Base-by-base conservation (phyloP, 2,797 vertebrate genomes). In the Tokudaia tokunoshimensis region DNA sequence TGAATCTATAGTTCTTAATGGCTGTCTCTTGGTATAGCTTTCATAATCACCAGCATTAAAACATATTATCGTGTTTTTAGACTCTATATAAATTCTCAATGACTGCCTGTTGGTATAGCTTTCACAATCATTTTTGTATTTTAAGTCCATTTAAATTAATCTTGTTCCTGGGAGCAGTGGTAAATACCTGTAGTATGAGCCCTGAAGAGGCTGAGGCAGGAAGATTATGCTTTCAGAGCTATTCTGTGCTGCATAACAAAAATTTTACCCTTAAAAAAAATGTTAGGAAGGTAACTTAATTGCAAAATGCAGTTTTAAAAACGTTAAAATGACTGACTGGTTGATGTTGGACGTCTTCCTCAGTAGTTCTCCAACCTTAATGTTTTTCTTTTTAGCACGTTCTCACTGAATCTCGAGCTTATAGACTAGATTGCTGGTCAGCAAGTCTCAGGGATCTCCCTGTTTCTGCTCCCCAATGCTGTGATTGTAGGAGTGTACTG, bases 11-110 rank as follows among this genome's bases (percentile, higher is more conserved):
- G 37, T 83, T 93, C 65, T 84, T 14, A 88, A 0, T 84, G 63
- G 11, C 5, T n/a, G 29, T 83, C 81, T 89, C 29, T 96, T 91
- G 29, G 15, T 31, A 29, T 75, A 88, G 26, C 24, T 97, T 89
- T 92, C 10, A 57, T 78, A 57, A 74, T 15, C 4, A 72, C 81
- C 81, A 22, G 29, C 29, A 14, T 34, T 34, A 31, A 67, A 37
- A 90, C 6, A 22, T 78, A 55, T 44, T 88, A 11, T 59, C 24
- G 34, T 75, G 55, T 74, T 41, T 37, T 50, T 20, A 13, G 31
- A 65, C 90, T 34, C 81, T 11, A 79, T 83, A 84, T 87, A 86
- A 37, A 44, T 84, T 94, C 84, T 89, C 12, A 80, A 0, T 84
- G 57, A 4, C 11, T 26, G 22, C 90, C 81, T 85, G n/a, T 96